These are phyloP conservation scores for Hemitrygon akajei DNA, from an alignment of 2,797 vertebrate species.

Conservation along the genomic window DNA sequence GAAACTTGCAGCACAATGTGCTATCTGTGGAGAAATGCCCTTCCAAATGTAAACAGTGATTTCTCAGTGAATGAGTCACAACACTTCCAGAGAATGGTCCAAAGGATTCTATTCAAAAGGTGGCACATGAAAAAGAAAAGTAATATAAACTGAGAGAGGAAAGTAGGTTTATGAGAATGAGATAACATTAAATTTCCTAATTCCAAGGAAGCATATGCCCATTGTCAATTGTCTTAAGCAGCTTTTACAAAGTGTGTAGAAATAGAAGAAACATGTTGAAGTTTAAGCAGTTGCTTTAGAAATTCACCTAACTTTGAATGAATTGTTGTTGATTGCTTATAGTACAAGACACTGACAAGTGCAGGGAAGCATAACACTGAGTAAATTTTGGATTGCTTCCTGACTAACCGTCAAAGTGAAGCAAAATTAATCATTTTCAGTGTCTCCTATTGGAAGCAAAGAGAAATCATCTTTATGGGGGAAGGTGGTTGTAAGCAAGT, in stretches of 20 bases:
- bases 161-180: background rate
- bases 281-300: background rate
- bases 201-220: background rate
- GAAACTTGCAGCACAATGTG: background rate
- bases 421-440: background rate
- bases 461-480: no score
- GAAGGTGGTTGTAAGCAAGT: background rate
- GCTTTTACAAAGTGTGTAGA: background rate
- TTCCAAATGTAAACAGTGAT: background rate
- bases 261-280: background rate
- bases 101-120: background rate
- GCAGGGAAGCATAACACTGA: conserved; percentile 1
- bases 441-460: no score
- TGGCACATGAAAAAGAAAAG: background rate
- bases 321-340: conserved; percentile 1
- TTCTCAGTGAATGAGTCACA: background rate
- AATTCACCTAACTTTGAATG: background rate
- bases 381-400: conserved; percentile 10
- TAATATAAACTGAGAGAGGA: background rate
- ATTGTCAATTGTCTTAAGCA: background rate
- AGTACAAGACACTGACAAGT: background rate
- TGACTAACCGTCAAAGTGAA: background rate
- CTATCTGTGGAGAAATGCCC: background rate
- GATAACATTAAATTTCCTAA: background rate
- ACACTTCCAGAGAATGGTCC: background rate